Conservation (phyloP, 1,140 invertebrate genomes). For the Hyposmocoma kahamanoa region DNA sequence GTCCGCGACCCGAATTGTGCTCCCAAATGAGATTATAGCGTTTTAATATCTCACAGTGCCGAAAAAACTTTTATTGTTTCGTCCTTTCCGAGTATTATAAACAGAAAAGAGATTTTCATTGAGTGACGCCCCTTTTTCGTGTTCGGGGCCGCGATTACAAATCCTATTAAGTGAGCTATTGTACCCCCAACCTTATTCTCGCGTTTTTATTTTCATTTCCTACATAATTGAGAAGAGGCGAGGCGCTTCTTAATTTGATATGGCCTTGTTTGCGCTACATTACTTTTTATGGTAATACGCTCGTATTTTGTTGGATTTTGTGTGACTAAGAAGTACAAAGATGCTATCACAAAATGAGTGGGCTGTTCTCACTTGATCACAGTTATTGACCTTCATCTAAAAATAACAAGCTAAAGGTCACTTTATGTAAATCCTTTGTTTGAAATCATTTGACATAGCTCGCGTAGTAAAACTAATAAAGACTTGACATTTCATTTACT, state of each 20-base stretch:
- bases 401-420: too few relatives aligned
- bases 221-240: slow-evolving; percentile 52
- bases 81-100: slow-evolving; percentile 41
- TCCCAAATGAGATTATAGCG: slow-evolving; percentile 49
- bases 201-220: slow-evolving; percentile 50
- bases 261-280: slow-evolving; percentile 35
- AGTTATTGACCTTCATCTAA: too few relatives aligned
- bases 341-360: too few relatives aligned
- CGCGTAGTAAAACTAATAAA: too few relatives aligned
- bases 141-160: slow-evolving; percentile 38
- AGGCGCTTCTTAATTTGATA: slow-evolving; percentile 44
- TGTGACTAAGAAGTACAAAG: too few relatives aligned
- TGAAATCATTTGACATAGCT: too few relatives aligned
- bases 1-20: slow-evolving; percentile 25
- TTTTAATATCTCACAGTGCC: slow-evolving; percentile 54
- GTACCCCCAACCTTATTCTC: slow-evolving; percentile 31
- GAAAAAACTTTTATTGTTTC: slow-evolving; percentile 53
- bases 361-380: too few relatives aligned
- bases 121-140: slow-evolving; percentile 42
- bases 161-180: slow-evolving; percentile 45
- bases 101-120: slow-evolving; percentile 49
- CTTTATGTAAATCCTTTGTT: too few relatives aligned
- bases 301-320: too few relatives aligned
- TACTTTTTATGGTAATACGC: slow-evolving; percentile 19
- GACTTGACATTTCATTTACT: too few relatives aligned